Base-by-base conservation (phyloP, 2,113 vertebrate species). In the Prinia subflava region DNA sequence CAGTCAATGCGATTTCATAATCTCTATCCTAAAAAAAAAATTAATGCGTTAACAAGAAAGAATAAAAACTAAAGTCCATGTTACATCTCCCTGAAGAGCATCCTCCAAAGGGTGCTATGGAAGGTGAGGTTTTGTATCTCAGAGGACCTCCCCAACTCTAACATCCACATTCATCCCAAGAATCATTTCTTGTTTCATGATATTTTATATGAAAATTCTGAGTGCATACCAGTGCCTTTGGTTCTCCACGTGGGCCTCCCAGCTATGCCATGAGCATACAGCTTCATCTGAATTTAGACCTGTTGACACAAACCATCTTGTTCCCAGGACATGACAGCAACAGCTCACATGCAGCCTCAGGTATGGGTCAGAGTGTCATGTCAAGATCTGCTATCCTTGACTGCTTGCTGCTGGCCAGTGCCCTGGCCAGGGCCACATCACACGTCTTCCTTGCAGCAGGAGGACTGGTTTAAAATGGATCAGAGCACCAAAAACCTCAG, bases 1-100 rank as follows among this genome's bases (percentile, higher is more conserved):
- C 50, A 74, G 62, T 64, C 83, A 84, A 70, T 78, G 49, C 47
- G 92, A 85, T 85, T 96, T 92, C 75, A 94, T 92, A 91, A 91
- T 63, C 13, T 37, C 25, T 35, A 67, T 22, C 52, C 81, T 83
- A 10, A 63, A 44, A 90, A 90, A 64, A 52, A 83, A 19, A 4
- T 33, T 9, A 50, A 41, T 15, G 33, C 37, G 35, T 71, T 64
- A 83, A 83, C 12, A 84, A 47, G 50, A 92, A 74, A 87, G 10
- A 42, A 79, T 62, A 15, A 81, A 79, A 70, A 47, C 1, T 22
- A 89, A 95, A 41, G 25, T 39, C 46, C 7, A 0, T 52, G 59
- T 73, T 90, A 52, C 20, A 28, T 37, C 12, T 47, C n/a, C 35
- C 68, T 28, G 42, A 71, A 81, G 39, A 65, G 18, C 33, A 60